phyloP scores from a whole-genome alignment of 2,797 vertebrate species.

The Coregonus ussuriensis region DNA sequence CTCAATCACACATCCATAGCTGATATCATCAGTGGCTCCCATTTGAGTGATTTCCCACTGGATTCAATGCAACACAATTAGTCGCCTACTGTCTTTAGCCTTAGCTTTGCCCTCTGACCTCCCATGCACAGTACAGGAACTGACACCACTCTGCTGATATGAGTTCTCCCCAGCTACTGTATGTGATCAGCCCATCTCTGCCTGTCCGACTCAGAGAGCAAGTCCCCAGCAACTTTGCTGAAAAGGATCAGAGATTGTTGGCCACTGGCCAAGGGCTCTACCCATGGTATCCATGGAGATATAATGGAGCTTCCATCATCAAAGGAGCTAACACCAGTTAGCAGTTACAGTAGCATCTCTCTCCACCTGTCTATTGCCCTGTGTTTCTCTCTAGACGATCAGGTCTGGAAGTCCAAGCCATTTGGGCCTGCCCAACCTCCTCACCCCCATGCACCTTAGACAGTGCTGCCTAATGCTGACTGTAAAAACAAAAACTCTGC shows the following conservation, averaged over 20 bases:
- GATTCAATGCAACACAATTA: conserved; percentile 71
- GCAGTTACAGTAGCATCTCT: not conserved
- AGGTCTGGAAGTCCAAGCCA: conserved; percentile 19
- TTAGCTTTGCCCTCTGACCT: conserved; percentile 52
- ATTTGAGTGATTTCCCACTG: conserved; percentile 74
- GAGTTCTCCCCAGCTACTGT: conserved; percentile 46
- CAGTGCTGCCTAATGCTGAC: no score
- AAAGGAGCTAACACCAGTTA: no score
- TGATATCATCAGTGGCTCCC: conserved; percentile 58
- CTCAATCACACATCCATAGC: conserved; percentile 59
- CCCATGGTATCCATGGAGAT: conserved; percentile 55
- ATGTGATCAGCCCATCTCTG: conserved; percentile 55
- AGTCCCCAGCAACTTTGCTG: conserved; percentile 35
- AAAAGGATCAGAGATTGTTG: conserved; percentile 60
- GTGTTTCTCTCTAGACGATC: not conserved
- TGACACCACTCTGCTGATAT: conserved; percentile 69
- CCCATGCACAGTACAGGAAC: conserved; percentile 42
- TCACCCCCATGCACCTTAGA: not conserved
- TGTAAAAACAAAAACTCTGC: conserved; percentile 56
- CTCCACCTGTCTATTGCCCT: conserved; percentile 9
- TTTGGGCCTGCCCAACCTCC: conserved; percentile 41
- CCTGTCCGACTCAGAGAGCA: conserved; percentile 44
- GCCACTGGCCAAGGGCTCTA: conserved; percentile 53
- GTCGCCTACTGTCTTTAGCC: conserved; percentile 59
- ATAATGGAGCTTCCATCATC: conserved; percentile 47